These are phyloP conservation scores for Sardinella longiceps DNA, from an alignment of 2,797 vertebrate species.

Conservation along the genomic window DNA sequence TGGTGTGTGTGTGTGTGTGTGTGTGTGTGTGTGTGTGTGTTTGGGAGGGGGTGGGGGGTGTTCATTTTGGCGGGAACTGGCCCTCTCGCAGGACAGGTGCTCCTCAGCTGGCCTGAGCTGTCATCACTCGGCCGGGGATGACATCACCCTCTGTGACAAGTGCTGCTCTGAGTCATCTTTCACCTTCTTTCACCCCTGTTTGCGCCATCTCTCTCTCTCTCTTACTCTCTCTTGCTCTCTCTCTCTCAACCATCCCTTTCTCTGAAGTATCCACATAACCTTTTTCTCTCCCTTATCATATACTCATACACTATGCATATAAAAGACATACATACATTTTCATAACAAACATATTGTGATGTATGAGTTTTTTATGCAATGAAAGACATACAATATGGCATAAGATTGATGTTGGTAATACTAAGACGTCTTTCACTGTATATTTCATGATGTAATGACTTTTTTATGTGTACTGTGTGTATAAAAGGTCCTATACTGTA, in stretches of 20 bases:
- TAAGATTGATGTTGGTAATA: no score
- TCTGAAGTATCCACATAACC: neutral
- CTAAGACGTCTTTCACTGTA: no score
- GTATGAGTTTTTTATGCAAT: no score
- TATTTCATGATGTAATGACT: no score
- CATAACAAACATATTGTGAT: no score
- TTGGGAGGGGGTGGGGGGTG: no score
- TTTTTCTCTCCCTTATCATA: neutral
- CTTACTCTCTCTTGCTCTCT: neutral
- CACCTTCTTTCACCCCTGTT: conserved; percentile 34
- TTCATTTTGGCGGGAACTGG: neutral
- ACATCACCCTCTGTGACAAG: conserved; percentile 76
- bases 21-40: no score
- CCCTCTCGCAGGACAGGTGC: conserved; percentile 66
- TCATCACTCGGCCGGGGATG: conserved; percentile 68
- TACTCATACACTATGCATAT: neutral
- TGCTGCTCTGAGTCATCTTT: conserved; percentile 72
- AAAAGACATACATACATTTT: no score
- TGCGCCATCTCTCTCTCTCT: conserved; percentile 31
- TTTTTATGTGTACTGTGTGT: neutral
- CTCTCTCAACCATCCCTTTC: neutral
- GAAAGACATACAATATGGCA: no score
- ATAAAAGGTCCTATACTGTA: neutral
- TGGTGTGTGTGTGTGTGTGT: no score
- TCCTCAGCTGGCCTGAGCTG: conserved; percentile 70